These are phyloP conservation scores for Myiozetetes cayanensis DNA, from an alignment of 2,113 vertebrate species.

Conservation along the genomic window DNA sequence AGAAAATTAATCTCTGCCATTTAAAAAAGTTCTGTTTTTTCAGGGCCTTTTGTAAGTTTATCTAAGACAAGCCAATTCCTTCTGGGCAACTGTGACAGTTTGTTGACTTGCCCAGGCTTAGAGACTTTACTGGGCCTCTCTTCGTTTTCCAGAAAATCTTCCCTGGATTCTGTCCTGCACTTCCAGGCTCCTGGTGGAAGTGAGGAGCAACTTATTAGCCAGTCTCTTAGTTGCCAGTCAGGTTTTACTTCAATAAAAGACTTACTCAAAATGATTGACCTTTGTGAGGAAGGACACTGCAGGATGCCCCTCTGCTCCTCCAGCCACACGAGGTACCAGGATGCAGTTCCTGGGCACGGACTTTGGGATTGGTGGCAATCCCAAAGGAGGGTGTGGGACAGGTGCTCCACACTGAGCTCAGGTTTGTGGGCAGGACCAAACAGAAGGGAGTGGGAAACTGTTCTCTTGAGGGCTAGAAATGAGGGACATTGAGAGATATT, in stretches of 20 bases:
- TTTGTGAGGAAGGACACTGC: neutral
- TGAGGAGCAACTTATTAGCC: neutral
- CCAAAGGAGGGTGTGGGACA: neutral
- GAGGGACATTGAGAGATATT: neutral
- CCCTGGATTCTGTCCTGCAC: slow-evolving; percentile 29
- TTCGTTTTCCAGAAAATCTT: slow-evolving; percentile 24
- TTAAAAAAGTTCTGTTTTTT: slow-evolving; percentile 69
- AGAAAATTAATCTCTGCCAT: slow-evolving; percentile 70
- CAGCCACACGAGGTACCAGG: neutral
- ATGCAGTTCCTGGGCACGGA: neutral
- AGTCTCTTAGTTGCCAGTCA: neutral
- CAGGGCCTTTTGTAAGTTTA: slow-evolving; percentile 65
- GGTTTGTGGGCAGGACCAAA: neutral
- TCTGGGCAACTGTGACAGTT: slow-evolving; percentile 63
- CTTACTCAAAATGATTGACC: neutral
- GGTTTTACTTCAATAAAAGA: neutral
- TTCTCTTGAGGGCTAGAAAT: neutral
- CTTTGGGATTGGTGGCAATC: neutral
- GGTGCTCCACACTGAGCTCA: neutral
- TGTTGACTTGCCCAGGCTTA: slow-evolving; percentile 59
- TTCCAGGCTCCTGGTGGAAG: slow-evolving; percentile 19
- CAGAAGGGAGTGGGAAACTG: neutral
- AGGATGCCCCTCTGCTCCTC: neutral
- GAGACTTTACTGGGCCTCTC: slow-evolving; percentile 33
- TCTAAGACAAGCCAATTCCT: slow-evolving; percentile 67